phyloP scores from a whole-genome alignment of 2,797 vertebrate genomes.

The Pygocentrus nattereri region DNA sequence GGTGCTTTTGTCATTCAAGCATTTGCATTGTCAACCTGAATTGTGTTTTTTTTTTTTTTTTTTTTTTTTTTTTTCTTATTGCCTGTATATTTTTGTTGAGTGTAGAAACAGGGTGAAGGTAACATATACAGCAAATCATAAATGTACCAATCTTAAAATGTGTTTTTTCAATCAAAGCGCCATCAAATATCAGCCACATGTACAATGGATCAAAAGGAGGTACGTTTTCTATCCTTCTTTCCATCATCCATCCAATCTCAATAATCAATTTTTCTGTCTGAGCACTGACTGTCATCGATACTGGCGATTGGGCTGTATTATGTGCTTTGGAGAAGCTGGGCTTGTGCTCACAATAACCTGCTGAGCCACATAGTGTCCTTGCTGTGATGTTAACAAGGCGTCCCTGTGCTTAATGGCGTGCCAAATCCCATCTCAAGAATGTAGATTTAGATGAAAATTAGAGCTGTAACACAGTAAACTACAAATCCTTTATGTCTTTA shows the following conservation, averaged over 20 bases:
- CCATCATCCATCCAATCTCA: slow-evolving; percentile 21
- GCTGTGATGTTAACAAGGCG: slow-evolving; percentile 30
- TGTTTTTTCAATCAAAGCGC: slow-evolving; percentile 73
- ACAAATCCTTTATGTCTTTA: not conserved
- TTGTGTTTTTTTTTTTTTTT: not conserved
- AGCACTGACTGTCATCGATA: slow-evolving; percentile 36
- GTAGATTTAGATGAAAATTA: slow-evolving; percentile 14
- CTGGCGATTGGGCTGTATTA: slow-evolving; percentile 36
- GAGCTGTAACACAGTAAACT: not conserved
- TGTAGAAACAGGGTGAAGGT: not conserved
- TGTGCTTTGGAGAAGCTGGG: slow-evolving; percentile 36
- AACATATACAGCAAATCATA: not conserved
- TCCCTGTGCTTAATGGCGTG: slow-evolving; percentile 19
- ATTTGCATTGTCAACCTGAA: not conserved
- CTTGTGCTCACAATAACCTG: slow-evolving; percentile 37
- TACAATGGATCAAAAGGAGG: slow-evolving; percentile 86
- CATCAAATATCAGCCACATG: slow-evolving; percentile 83
- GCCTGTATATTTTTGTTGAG: slow-evolving; percentile 10
- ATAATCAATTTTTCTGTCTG: slow-evolving; percentile 45
- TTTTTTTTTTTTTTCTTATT: not conserved
- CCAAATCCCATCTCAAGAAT: slow-evolving; percentile 48
- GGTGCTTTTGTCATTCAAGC: not conserved
- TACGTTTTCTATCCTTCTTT: slow-evolving; percentile 68
- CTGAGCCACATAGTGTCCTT: slow-evolving; percentile 29
- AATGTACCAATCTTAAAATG: slow-evolving; percentile 56